Evolutionary conservation across 53 echinoderm and acorn worm genomes (phyloP), one percentile per base, ranked within the genome.

Genomic region (Echinometra lucunter): DNA sequence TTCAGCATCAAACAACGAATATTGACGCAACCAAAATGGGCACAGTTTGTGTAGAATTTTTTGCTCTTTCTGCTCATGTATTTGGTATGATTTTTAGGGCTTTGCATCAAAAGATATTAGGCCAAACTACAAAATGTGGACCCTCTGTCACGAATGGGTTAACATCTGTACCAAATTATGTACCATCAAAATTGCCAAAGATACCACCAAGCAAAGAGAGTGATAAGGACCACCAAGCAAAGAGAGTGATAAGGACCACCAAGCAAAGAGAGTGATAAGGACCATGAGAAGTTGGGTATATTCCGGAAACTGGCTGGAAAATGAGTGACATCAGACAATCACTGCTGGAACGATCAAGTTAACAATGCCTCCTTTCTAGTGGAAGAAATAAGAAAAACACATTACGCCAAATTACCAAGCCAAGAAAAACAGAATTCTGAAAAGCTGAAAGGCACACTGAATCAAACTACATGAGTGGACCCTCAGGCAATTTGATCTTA

Each of bases 381-480:
- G 40, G 90, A 23, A 63, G 37, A 58, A 63, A 58, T 38, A 63
- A 63, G 90, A 63, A 90, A 90, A 90, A 90, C 60, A 90, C 90
- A 90, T 90, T 90, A 90, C 60, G 90, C 58, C 90, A 58, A 90
- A 63, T 58, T 90, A 58, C 10, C 57, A 27, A 19, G 90, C 90
- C 58, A 58, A 90, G 90, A 90, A 90, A 90, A 90, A 58, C 58
- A 90, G 90, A 58, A 37, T 63, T 28, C 16, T 90, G 90, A 90
- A 90, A 63, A 40, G 85, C 13, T 85, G 85, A 85, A n/a, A 85
- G 37, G 45, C 85, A 85, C 28, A 85, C 28, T 85, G 85, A 85
- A 49, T 85, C 10, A 49, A 85, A 49, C n/a, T 13, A n/a, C n/a
- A 85, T 47, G 53, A 49, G 47, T 49, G 78, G 28, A 49, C 13